phyloP scores from a whole-genome alignment of 2,113 vertebrate species.

The Epinephelus moara region DNA sequence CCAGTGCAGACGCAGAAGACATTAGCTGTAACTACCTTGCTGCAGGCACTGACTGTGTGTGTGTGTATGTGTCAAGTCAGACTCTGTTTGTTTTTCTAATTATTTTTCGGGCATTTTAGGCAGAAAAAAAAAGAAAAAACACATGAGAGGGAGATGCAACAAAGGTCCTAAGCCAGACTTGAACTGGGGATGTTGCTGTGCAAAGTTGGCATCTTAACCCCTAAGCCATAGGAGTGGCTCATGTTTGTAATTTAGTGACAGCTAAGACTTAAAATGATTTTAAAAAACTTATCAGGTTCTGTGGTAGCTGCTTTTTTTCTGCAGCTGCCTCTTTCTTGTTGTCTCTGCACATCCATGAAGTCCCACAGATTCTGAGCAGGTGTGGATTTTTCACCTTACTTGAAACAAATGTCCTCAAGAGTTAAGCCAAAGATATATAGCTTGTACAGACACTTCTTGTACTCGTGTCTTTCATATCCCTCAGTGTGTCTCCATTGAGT shows the following conservation, averaged over 20 bases:
- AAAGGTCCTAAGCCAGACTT: neutral
- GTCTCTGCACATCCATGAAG: neutral
- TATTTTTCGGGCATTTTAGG: neutral
- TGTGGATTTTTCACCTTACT: neutral
- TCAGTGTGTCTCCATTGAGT: conserved; percentile 12
- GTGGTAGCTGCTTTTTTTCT: neutral
- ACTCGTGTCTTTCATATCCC: neutral
- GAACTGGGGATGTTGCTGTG: neutral
- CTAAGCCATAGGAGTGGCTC: neutral
- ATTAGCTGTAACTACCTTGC: neutral
- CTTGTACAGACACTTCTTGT: neutral
- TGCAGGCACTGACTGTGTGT: neutral
- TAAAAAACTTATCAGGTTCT: neutral
- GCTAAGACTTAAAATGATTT: neutral
- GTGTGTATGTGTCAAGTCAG: neutral
- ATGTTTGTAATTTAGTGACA: conserved; percentile 3
- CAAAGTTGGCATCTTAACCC: neutral
- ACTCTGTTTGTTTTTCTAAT: neutral
- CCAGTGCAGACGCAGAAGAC: neutral
- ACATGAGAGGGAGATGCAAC: neutral
- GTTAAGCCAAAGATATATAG: neutral
- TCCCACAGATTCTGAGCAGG: neutral
- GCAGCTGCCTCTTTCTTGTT: neutral
- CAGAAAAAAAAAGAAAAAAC: neutral
- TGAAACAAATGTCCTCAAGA: neutral